Evolutionary conservation across 2,888 invertebrate species (phyloP), one percentile per base, ranked within the genome.

Genomic region (Allophyes oxyacanthae): DNA sequence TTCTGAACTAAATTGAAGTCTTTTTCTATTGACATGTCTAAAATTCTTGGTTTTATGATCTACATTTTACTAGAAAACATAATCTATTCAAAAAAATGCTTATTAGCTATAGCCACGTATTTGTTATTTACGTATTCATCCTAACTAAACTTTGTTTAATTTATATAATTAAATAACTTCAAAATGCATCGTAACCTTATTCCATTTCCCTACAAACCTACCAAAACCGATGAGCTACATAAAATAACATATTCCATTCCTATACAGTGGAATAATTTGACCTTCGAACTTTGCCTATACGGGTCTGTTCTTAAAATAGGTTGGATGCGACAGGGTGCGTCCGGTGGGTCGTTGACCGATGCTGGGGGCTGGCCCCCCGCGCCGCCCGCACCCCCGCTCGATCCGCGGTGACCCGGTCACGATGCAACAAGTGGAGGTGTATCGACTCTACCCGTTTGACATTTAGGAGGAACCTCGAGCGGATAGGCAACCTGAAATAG

Each of bases 381-480:
- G 70, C 68, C 64, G 64, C 75, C 76, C 79, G 65, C 73, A 69
- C 68, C 67, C 68, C 66, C 63, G 78, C 75, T 75, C 51, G 67
- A 82, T 77, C 85, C 88, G 77, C 85, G 57, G 71, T 89, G 90
- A 91, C 90, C 93, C 78, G 91, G 89, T 89, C 87, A 89, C 81
- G 77, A 70, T 83, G 91, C 92, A 93, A 93, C 93, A 92, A 92
- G 92, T 92, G 83, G 75, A 76, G 69, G 78, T 79, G 72, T 91
- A 92, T 91, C 89, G 90, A 91, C 89, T 83, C 65, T 87, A 85
- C 70, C 79, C 86, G 82, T 91, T 90, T 93, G 94, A 92, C 94
- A 94, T 94, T 94, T 94, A 88, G 75, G 60, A 65, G 74, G 63
- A 64, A 70, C 66, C 64, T 68, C 57, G 61, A 28, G 44, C 44